Evolutionary conservation across 1,140 invertebrate species (phyloP).

Genomic region (Drosophila sp.): DNA sequence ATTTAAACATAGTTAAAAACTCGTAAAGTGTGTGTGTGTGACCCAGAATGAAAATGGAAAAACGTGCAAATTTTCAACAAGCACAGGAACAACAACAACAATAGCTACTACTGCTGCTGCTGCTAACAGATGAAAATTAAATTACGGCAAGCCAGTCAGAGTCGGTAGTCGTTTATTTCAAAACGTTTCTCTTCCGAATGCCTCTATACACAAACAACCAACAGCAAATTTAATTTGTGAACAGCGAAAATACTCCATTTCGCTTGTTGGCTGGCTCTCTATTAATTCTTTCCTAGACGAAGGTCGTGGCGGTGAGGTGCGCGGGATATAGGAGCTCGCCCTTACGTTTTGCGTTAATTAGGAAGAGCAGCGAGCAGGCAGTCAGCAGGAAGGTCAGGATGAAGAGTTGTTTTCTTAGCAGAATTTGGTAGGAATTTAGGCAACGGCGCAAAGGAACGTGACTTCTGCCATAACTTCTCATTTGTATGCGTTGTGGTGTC

Average conservation of each 20-base stretch:
- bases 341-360: conserved; percentile 58
- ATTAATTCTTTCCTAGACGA: conserved; percentile 56
- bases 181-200: conserved; percentile 27
- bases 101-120: neutral
- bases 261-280: conserved; percentile 30
- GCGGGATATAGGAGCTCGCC: neutral
- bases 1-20: conserved; percentile 20
- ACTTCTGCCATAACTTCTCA: conserved; percentile 32
- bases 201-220: conserved; percentile 23
- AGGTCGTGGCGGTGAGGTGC: neutral
- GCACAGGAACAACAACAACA: neutral
- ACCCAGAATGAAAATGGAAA: conserved; percentile 40
- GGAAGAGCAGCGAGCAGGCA: conserved; percentile 8
- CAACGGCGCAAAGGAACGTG: conserved; percentile 21
- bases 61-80: conserved; percentile 45
- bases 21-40: conserved; percentile 15
- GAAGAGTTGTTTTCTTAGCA: conserved; percentile 2
- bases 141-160: conserved; percentile 28
- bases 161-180: conserved; percentile 2
- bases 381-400: neutral
- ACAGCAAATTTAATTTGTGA: conserved; percentile 72
- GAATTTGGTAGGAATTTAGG: neutral
- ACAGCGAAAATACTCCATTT: conserved; percentile 43
- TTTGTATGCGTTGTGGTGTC: conserved; percentile 44
- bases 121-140: conserved; percentile 34